Evolutionary conservation across 2,888 invertebrate genomes (phyloP).

Genomic region (Cabera pusaria): DNA sequence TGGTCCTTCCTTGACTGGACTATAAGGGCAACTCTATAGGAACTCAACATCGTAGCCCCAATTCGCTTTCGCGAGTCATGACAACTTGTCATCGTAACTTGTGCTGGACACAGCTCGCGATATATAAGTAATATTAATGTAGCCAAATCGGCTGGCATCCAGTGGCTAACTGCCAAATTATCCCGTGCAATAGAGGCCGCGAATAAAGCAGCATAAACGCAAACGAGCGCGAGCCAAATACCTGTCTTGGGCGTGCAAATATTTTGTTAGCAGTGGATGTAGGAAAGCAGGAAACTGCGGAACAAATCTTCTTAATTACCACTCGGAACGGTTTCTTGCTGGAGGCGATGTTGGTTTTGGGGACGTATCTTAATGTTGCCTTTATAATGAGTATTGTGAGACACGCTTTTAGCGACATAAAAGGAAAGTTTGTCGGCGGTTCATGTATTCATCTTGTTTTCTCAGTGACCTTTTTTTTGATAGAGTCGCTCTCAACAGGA

Average conservation of each 20-base stretch:
- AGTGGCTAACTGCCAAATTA: constrained; percentile 33
- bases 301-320: constrained; percentile 31
- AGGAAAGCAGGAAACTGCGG: constrained; percentile 19
- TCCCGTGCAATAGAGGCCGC: constrained; percentile 24
- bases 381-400: constrained; percentile 5
- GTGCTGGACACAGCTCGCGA: constrained; percentile 3
- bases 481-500: no score
- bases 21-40: no score
- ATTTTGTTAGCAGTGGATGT: constrained; percentile 20
- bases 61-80: no score
- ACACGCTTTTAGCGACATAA: no score
- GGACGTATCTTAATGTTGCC: constrained; percentile 6
- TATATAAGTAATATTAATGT: constrained; percentile 17
- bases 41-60: no score
- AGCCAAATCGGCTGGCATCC: constrained; percentile 24
- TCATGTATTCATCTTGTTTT: no score
- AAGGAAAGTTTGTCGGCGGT: no score
- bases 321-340: constrained; percentile 5
- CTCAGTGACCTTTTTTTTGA: no score
- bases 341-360: constrained; percentile 6
- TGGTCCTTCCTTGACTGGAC: no score
- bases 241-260: constrained; percentile 27
- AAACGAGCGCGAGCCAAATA: constrained; percentile 29
- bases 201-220: constrained; percentile 23
- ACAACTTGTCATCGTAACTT: no score